Base-by-base conservation (phyloP, 1,140 invertebrate species). In the Drosophila gunungcola region DNA sequence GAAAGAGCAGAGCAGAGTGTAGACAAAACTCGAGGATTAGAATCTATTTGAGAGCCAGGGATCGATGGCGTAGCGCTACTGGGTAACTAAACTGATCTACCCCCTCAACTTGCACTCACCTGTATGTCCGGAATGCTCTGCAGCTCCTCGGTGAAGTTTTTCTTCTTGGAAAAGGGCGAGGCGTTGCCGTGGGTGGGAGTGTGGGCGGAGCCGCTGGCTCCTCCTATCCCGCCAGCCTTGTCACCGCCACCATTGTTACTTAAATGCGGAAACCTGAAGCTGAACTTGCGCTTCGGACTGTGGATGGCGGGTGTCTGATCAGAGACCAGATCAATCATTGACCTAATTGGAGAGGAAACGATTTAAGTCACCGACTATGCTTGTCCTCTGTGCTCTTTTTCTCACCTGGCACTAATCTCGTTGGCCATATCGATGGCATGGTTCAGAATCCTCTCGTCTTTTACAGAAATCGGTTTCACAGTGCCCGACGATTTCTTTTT, bases 391-490 rank as follows among this genome's bases (percentile, higher is more conserved):
- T 0, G 16, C 3, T 1, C 39, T 16, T 0, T 79, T 69, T 67
- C 79, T 69, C 68, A 94, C 94, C 95, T 95, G 51, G 95, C 95
- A 34, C 97, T 98, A 58, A 99, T 94, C 93, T 99, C 97, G 93
- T 98, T 98, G 25, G 98, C 98, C 93, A 98, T 94, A 34, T 97
- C 97, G 69, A 99, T 98, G 4, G 98, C 98, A 45, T 96, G 96
- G 78, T 99, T 97, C 32, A 99, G 93, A n/a, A 97, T 97, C 91
- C 96, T 97, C 90, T 98, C 95, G 92, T 99, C 98, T 63, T 98
- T 96, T 0, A 97, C 96, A 21, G 98, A 99, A 93, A 99, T 98
- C 11, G 96, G 97, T 92, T 99, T 99, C 51, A 99, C 96, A 72
- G 95, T 95, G 82, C 95, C 95, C 62, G 95, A 94, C 92, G 97